Percentiles rank a stretch among this genome's conserved stretches.
Conservation (phyloP, 1,140 invertebrate genomes). For the Eufriesea mexicana region DNA sequence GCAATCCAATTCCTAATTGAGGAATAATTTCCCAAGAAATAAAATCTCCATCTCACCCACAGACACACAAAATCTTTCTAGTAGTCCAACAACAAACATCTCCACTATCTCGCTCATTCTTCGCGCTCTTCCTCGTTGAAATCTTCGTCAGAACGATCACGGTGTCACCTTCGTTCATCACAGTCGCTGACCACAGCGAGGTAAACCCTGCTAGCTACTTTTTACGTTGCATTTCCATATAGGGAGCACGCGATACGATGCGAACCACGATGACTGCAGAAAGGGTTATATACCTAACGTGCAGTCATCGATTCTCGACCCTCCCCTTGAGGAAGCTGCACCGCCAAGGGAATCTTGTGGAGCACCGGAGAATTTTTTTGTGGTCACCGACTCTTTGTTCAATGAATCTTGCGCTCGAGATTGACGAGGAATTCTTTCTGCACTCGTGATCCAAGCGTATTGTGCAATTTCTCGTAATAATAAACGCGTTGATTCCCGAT, state of each 20-base stretch:
- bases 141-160: neutral
- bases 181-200: constrained; percentile 64
- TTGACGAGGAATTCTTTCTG: neutral
- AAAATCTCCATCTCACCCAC: no score
- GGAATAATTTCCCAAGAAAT: neutral
- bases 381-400: constrained; percentile 15
- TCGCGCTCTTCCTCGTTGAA: neutral
- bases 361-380: constrained; percentile 45
- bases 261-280: constrained; percentile 50
- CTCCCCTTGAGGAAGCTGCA: constrained; percentile 65
- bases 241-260: constrained; percentile 70
- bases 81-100: no score
- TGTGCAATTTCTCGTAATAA: neutral
- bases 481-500: neutral
- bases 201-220: constrained; percentile 70
- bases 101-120: no score
- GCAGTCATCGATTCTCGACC: constrained; percentile 55
- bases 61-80: no score
- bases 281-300: constrained; percentile 55
- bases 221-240: constrained; percentile 74
- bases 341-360: constrained; percentile 65
- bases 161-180: constrained; percentile 54
- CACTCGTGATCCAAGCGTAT: neutral
- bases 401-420: constrained; percentile 11
- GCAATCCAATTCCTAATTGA: no score